Evolutionary conservation across 2,888 invertebrate species (phyloP), one percentile per base, ranked within the genome.

Genomic region (Coelopa pilipes): DNA sequence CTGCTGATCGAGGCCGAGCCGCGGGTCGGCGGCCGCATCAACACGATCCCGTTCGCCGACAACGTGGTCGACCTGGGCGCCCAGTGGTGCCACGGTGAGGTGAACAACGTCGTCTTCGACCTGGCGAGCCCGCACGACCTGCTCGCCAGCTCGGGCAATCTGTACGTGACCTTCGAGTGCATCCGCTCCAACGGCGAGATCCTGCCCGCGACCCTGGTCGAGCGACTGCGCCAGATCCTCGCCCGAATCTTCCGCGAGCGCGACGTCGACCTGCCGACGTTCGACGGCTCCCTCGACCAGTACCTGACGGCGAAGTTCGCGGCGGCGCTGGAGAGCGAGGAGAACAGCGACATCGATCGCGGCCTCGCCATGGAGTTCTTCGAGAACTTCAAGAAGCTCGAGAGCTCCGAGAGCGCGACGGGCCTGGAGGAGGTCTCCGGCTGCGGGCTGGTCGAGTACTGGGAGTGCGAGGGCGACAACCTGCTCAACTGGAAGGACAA

Each of bases 401-500:
- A 85, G 75, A 83, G 83, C 68, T 80, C 82, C 0, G 74, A 82
- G 83, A 70, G 76, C 0, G 76, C 80, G 0, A 62, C 70, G 7
- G 76, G 71, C 13, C 19, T 77, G 10, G 77, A 79, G 15, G 89
- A 93, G 86, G 89, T 92, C 77, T 88, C 92, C 81, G 89, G 90
- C 87, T 82, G 89, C 81, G 88, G 93, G 91, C 87, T 90, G 87
- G 88, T 91, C 21, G 90, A 92, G 74, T 92, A 91, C 81, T 88
- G 90, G 89, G 87, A 88, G 0, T 93, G 93, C 81, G 90, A 91
- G 5, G 95, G 95, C 2, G 91, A 93, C 81, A 87, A 87, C 46
- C 84, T 91, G 78, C 85, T 93, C 1, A 90, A 92, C 81, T 96
- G 94, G 94, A 93, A 92, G 77, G 89, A 90, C 49, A 89, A 88